Conservation (phyloP, 1,140 invertebrate genomes). For the Leptinotarsa defecta region DNA sequence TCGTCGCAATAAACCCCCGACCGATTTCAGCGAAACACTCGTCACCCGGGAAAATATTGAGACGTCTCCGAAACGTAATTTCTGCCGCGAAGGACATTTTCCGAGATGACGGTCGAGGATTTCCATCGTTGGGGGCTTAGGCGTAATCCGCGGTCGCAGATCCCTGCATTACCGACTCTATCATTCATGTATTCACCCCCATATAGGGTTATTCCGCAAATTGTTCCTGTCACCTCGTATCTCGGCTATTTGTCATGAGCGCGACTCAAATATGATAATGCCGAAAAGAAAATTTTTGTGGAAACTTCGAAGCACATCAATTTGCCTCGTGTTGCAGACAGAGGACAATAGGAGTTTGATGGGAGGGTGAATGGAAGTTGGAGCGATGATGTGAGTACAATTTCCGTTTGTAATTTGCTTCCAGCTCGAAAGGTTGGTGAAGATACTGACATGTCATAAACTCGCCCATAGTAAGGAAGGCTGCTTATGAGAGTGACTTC, state of each 20-base stretch:
- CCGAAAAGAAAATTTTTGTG: conserved; percentile 16
- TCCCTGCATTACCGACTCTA: conserved; percentile 45
- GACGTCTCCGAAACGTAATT: not conserved
- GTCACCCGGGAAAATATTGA: not conserved
- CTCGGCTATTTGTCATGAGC: conserved; percentile 45
- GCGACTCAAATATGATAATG: conserved; percentile 22
- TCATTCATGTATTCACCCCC: conserved; percentile 48
- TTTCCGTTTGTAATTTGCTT: too few relatives aligned
- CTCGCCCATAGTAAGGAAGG: too few relatives aligned
- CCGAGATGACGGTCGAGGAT: not conserved
- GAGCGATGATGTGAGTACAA: too few relatives aligned
- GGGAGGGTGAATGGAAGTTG: not conserved
- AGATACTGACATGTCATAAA: too few relatives aligned
- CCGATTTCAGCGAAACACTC: not conserved
- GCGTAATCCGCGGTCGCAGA: conserved; percentile 34
- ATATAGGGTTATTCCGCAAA: conserved; percentile 46
- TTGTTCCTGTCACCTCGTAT: conserved; percentile 45
- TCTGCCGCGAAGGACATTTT: not conserved
- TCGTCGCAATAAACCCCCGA: not conserved
- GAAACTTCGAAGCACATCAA: conserved; percentile 19
- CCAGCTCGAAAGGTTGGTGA: too few relatives aligned
- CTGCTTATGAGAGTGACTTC: too few relatives aligned
- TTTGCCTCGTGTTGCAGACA: conserved; percentile 14
- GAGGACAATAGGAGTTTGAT: not conserved
- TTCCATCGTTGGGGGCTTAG: conserved; percentile 26